Evolutionary conservation across 2,888 invertebrate species (phyloP), one percentile per base, ranked within the genome.

Genomic region (Teleogryllus oceanicus): DNA sequence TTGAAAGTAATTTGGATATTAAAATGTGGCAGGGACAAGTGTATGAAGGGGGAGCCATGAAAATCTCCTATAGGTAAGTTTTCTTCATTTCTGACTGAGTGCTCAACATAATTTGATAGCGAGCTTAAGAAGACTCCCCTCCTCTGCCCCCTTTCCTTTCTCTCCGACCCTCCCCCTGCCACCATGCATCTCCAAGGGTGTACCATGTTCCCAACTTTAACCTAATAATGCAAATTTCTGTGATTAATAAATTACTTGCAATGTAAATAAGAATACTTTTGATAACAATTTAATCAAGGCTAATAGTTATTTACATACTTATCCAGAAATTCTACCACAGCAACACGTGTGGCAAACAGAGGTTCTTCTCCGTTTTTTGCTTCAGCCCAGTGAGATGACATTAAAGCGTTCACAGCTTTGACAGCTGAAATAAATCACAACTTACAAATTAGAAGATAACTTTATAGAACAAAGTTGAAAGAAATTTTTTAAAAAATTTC

Each of bases 351-450:
- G 49, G 93, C 91, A 87, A 99, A 98, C 76, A 94, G 87, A 0
- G 94, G 91, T 79, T 90, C 91, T 83, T 92, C 92, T 79, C 93
- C 92, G 21, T 86, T 83, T 80, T 86, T 87, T 24, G 85, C 85
- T 76, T 92, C 91, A 81, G 92, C 94, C 92, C 96, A 99, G 86
- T 95, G 94, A 0, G 99, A 99, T 76, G 95, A 94, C 86, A 98
- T 87, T 11, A 99, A 88, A 0, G 94, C 94, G 86, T 99, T 98
- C 18, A 99, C 93, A 1, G 98, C 99, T 87, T 97, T 96, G 82
- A 91, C 90, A 82, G 93, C 94, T 92, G 86, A 74, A 85, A 84
- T 80, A 76, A 21, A 76, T 21, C 37, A 76, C 20, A 76, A 21
- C 13, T 11, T 13, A 11, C 11, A 74, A 74, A 76, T 24, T 76